phyloP scores from a whole-genome alignment of 2,888 invertebrate species.

The Hirtodrosophila duncani region DNA sequence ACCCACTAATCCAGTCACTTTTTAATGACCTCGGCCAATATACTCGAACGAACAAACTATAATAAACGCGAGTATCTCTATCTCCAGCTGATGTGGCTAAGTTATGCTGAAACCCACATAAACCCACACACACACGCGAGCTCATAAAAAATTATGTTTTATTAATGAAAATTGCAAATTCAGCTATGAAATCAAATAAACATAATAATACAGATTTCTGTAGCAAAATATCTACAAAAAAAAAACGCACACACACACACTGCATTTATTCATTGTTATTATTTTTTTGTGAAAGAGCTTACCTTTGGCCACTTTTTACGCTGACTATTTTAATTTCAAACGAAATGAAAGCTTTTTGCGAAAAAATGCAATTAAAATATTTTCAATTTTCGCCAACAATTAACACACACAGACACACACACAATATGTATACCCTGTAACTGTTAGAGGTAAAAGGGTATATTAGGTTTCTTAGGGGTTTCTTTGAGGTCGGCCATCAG shows the following conservation, averaged over 20 bases:
- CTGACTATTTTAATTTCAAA: constrained; percentile 42
- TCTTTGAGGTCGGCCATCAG: too few relatives aligned
- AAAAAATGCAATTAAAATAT: constrained; percentile 48
- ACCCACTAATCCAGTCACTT: constrained; percentile 32
- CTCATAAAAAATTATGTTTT: constrained; percentile 39
- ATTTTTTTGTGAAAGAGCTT: constrained; percentile 13
- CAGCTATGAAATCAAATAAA: constrained; percentile 8
- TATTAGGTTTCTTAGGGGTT: too few relatives aligned
- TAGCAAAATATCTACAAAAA: constrained; percentile 1
- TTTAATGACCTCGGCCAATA: constrained; percentile 42
- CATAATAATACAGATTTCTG: constrained; percentile 1
- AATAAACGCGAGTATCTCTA: too few relatives aligned
- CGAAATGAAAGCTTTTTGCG: constrained; percentile 30
- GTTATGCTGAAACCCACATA: constrained; percentile 55
- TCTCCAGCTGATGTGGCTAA: constrained; percentile 47
- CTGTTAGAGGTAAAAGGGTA: too few relatives aligned
- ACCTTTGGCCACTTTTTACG: constrained; percentile 1
- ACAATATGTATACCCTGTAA: too few relatives aligned
- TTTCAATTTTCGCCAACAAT: constrained; percentile 34
- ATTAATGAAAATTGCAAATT: constrained; percentile 57
- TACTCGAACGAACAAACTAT: too few relatives aligned
- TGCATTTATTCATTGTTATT: constrained; percentile 1
- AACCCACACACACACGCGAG: constrained; percentile 27
- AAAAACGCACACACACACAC: constrained; percentile 2
- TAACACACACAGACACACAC: constrained; percentile 28